A percentile compares a stretch with the other conserved stretches of the same genome.
Evolutionary conservation across 35 echinoderm and acorn worm species (phyloP).

Genomic region (Heliocidaris erythrogramma): DNA sequence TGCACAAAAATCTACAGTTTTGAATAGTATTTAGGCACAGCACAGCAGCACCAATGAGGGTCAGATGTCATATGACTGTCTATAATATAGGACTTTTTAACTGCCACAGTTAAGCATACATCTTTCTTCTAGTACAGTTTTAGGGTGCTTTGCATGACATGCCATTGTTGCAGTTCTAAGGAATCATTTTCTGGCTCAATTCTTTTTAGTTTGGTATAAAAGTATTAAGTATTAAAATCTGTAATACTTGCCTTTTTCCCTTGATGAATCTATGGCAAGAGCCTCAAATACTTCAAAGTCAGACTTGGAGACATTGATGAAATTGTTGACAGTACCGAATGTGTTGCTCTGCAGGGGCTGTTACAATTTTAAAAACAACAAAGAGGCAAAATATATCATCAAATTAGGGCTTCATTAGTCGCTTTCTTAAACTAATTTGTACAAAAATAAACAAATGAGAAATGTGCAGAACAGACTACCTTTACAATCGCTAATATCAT

Average conservation of each 20-base stretch:
- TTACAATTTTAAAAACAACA: neutral
- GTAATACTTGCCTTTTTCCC: slow-evolving; percentile 58
- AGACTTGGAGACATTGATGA: slow-evolving; percentile 84
- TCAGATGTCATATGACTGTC: no score
- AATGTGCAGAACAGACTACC: neutral
- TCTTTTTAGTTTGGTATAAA: no score
- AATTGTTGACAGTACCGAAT: slow-evolving; percentile 81
- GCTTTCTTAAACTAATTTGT: neutral
- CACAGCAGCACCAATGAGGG: no score
- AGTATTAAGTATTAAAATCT: neutral
- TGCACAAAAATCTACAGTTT: no score
- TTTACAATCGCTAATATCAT: neutral
- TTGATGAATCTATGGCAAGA: slow-evolving; percentile 91
- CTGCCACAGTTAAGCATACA: no score
- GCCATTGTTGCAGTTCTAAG: no score
- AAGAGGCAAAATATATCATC: neutral
- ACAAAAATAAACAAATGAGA: neutral
- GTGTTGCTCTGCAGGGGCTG: slow-evolving; percentile 74
- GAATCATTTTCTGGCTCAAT: no score
- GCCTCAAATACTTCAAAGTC: slow-evolving; percentile 99
- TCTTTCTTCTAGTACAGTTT: no score
- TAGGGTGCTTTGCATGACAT: no score
- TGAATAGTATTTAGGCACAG: no score
- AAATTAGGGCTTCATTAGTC: neutral
- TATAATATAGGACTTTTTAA: no score